Evolutionary conservation across 1,140 invertebrate species (phyloP), one percentile per base, ranked within the genome.

Genomic region (Leptoteleia sp.): DNA sequence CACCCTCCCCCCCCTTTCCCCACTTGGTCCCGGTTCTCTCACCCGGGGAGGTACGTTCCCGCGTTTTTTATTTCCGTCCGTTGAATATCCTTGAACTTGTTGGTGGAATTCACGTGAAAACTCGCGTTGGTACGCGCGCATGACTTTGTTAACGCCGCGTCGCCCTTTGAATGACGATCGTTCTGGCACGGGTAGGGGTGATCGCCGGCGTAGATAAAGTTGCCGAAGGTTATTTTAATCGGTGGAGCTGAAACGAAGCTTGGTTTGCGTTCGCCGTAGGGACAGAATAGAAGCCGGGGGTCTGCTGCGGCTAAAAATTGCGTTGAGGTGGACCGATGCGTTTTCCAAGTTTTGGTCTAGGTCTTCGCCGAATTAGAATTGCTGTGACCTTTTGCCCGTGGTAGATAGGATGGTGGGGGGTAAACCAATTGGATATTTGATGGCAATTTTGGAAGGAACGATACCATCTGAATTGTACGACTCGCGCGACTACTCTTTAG

Each of bases 61-160:
- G 37, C 40, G 38, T 76, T 68, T 76, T 76, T 76, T n/a, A 76
- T 76, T 76, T 76, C 38, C 64, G 72, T 55, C 22, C 47, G 55
- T 37, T n/a, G 54, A 68, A 50, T 68, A 76, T 76, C 72, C 72
- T 68, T 68, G 62, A 68, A 76, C 72, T 68, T 68, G 72, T 65
- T 75, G 61, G 43, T 45, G 57, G 72, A 76, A 76, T 76, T 76
- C 57, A 68, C 62, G 72, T 48, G 72, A 72, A 76, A 76, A 65
- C 19, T 8, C 47, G 38, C 40, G 62, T 67, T 52, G 52, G 62
- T 57, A 42, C 61, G 45, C 52, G 52, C 22, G 42, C 72, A 47
- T 37, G 62, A 62, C 38, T 68, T 45, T 68, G 72, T 76, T 61
- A 76, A 72, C 47, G 54, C 50, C 35, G 31, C 35, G 29, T 52